Base-by-base conservation (phyloP, 2,113 vertebrate species). In the Mixornis gularis region DNA sequence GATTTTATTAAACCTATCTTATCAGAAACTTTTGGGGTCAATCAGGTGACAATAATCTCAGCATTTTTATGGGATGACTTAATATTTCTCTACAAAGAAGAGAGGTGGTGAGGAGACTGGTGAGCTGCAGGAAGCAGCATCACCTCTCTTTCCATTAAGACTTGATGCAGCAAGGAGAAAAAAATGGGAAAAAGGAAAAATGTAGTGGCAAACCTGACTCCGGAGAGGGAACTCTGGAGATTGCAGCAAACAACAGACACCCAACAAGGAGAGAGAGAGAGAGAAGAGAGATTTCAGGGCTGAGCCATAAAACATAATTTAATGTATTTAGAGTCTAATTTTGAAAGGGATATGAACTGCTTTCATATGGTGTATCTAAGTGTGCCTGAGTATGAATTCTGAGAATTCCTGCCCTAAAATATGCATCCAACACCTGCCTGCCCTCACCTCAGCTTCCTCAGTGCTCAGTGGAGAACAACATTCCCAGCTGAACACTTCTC, bases 321-420 rank as follows among this genome's bases (percentile, higher is more conserved):
- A 55, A 79, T 51, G 7, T 36, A n/a, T 52, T 59, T 66, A 44
- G 13, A 32, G 8, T 44, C 44, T 25, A 5, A 59, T 38, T 73
- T 80, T 38, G 24, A 44, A 52, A 52, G n/a, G 27, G 27, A 17
- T 53, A 8, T 7, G 36, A 71, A 12, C 10, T 53, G 43, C 34
- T 62, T 73, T 34, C 6, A 1, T 14, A 19, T 1, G 2, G 1
- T 40, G 1, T 3, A 18, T 38, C 22, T 10, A 13, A 51, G n/a
- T 24, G 26, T 40, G 18, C 26, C 36, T 32, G 26, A 34, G 43
- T 10, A 41, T 13, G 7, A 5, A 0, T 9, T 73, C 17, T 25
- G 48, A 24, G 24, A 59, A 66, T 34, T 79, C 17, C 18, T 3
- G 1, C 63, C 13, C 14, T 17, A 18, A 49, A 60, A 58, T 15